Conservation (phyloP, 2,888 invertebrate species). For the Scrobipalpa costella region DNA sequence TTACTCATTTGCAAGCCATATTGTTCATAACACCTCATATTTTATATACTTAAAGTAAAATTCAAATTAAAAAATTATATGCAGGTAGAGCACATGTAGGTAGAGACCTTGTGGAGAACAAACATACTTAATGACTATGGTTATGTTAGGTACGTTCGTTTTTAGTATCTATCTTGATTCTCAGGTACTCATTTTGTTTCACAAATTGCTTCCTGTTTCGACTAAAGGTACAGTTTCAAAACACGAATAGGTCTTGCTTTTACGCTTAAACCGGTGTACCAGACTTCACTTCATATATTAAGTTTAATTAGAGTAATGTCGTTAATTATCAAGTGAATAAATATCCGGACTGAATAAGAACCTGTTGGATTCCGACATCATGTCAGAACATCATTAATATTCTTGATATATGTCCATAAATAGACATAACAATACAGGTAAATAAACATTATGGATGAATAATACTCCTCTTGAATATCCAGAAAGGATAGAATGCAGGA, state of each 20-base stretch:
- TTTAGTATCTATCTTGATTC: constrained; percentile 2
- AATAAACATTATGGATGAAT: not conserved
- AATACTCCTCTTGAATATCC: not conserved
- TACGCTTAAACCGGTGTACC: not conserved
- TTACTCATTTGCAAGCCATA: constrained; percentile 24
- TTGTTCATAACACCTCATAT: constrained; percentile 17
- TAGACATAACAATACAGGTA: not conserved
- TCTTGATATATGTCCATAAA: not conserved
- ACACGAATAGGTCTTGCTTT: not conserved
- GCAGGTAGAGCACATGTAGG: no score
- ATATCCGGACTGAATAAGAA: not conserved
- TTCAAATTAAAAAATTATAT: not conserved
- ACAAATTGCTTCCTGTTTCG: constrained; percentile 6
- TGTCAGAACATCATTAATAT: constrained; percentile 18
- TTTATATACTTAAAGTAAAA: constrained; percentile 3
- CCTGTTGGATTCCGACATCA: not conserved
- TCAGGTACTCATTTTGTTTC: constrained; percentile 2
- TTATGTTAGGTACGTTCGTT: not conserved
- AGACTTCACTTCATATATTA: not conserved
- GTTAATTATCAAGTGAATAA: constrained; percentile 1
- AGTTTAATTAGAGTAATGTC: not conserved
- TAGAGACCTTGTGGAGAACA: constrained; percentile 17
- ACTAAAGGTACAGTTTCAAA: not conserved
- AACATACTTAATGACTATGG: constrained; percentile 6
- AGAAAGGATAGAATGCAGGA: not conserved